Base-by-base conservation (phyloP, 2,888 invertebrate genomes). In the Pterobdella sp. region DNA sequence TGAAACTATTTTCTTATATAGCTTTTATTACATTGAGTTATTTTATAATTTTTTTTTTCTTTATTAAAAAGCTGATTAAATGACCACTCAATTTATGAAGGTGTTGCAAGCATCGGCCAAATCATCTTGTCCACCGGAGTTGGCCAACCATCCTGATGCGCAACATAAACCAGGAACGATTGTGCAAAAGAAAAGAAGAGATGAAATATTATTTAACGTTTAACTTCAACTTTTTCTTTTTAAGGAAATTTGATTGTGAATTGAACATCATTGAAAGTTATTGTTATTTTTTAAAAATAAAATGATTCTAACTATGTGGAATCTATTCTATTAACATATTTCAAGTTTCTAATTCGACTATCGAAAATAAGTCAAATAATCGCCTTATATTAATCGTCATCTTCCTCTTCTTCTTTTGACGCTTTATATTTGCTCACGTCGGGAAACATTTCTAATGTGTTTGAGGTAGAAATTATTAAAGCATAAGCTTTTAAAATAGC, bases 131-230 rank as follows among this genome's bases (percentile, higher is more conserved):
- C 95, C 96, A 1, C 93, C 94, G 0, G 98, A 98, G 82, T 86
- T 99, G 67, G 90, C 93, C 84, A 98, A 97, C 84, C 98, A 99
- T 84, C 93, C 97, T 0, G 98, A 98, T 76, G 96, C 98, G 0
- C 96, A 96, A 83, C 92, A 94, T 81, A 97, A 97, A 81, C 96
- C 97, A 0, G 95, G 95, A 42, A 91, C 91, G 0, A 93, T 94
- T 37, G 90, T 93, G 29, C 86, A 86, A 73, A 95, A 95, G 72
- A 95, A 94, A 82, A 87, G 81, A 22, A 81, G 81, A 75, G 83
- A 83, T 72, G 82, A 83, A 68, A 82, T 79, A 18, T 52, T 78
- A 0, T 75, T 75, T 60, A 74, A 74, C 66, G 63, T 71, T 29
- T 69, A 69, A 52, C n/a, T n/a, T n/a, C n/a, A n/a, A n/a, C n/a